phyloP scores from a whole-genome alignment of 2,797 vertebrate genomes.

The Lepus townsendii region DNA sequence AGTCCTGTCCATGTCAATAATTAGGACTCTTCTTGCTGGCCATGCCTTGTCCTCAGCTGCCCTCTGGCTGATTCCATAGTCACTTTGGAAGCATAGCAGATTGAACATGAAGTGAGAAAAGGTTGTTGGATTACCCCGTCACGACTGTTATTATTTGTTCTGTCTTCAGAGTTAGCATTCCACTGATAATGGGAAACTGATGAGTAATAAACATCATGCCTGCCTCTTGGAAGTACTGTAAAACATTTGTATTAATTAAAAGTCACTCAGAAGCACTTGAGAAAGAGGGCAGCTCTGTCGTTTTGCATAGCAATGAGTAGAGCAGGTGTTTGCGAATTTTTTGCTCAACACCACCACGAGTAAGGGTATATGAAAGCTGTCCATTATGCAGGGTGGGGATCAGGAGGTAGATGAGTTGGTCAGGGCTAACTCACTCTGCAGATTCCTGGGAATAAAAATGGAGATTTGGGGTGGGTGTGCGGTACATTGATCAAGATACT shows the following conservation, averaged over 20 bases:
- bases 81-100: background rate
- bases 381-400: background rate
- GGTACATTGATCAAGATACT: no score
- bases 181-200: background rate
- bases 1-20: background rate
- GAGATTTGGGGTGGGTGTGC: background rate
- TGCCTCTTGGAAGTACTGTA: slow-evolving; percentile 66
- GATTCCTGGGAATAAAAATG: background rate
- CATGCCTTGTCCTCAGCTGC: background rate
- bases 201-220: slow-evolving; percentile 67
- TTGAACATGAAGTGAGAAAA: slow-evolving; percentile 50
- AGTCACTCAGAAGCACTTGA: slow-evolving; percentile 49
- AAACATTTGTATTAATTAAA: slow-evolving; percentile 67
- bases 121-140: background rate
- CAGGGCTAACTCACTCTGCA: background rate
- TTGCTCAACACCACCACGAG: slow-evolving; percentile 21
- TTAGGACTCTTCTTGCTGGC: background rate
- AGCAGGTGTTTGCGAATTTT: background rate
- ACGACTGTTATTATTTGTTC: background rate
- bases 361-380: background rate
- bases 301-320: background rate
- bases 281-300: background rate
- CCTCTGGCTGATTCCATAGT: background rate
- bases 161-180: background rate
- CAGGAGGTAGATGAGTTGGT: background rate